Evolutionary conservation across 2,888 invertebrate species (phyloP), one percentile per base, ranked within the genome.

Genomic region (Strigamia crassipes): DNA sequence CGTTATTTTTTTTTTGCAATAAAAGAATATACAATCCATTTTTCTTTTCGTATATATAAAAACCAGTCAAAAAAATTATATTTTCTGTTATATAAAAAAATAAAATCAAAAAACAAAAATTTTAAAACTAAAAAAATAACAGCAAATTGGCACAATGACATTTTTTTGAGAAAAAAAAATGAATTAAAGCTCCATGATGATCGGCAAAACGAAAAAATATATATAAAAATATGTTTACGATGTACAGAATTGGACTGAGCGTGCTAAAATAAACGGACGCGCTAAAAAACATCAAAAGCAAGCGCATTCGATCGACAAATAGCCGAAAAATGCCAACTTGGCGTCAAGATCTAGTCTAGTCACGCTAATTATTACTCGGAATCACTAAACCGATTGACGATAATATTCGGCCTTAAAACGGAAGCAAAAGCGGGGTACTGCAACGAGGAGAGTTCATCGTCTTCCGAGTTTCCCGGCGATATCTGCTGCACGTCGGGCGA

Each of bases 381-480:
- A 27, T 81, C 81, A 81, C 66, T 81, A 31, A 81, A 34, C n/a
- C 66, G 27, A 34, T 81, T 81, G 10, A 81, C 66, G 3, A 81
- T 81, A 31, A 81, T 81, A 31, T 81, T 81, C 10, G 81, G 81
- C 81, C 81, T 23, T 18, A 81, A 56, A 5, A 66, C n/a, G 1
- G 81, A 21, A 61, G n/a, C 31, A 38, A 23, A 81, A 21, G 18
- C 56, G 31, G 21, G 18, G 12, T 56, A 66, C 51, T 41, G 80
- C 21, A 46, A 31, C 51, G 42, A 18, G 38, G 51, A 10, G 6
- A 46, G 18, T 46, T 27, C 61, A 15, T 31, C n/a, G 9, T 61
- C 9, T 41, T 27, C 31, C 10, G n/a, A n/a, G 12, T 15, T 21
- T 10, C 8, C n/a, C 10, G 79, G 38, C 34, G 38, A 18, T 8